Conservation (phyloP, 2,888 invertebrate genomes). For the Pseudanteris insignis region DNA sequence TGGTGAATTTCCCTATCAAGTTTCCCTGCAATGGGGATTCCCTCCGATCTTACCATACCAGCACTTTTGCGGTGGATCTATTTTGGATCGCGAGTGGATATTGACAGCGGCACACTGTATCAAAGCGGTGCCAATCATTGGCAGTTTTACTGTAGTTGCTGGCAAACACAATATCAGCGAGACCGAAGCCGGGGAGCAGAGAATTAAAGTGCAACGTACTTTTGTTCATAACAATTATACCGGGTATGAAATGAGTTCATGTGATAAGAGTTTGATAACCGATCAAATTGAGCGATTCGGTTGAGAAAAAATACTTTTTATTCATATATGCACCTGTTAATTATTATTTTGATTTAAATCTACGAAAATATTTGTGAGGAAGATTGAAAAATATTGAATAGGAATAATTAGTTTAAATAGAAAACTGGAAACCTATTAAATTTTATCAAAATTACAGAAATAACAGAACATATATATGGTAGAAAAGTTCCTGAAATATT, state of each 20-base stretch:
- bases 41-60: slow-evolving; percentile 40
- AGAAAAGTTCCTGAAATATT: too few species aligned
- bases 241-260: slow-evolving; percentile 49
- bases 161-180: slow-evolving; percentile 47
- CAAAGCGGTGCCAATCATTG: slow-evolving; percentile 64
- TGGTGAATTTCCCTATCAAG: slow-evolving; percentile 67
- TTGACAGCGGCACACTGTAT: slow-evolving; percentile 63
- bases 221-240: slow-evolving; percentile 59
- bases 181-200: slow-evolving; percentile 60
- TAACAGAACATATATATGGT: too few species aligned
- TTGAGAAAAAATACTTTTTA: too few species aligned
- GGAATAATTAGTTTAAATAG: too few species aligned
- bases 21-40: slow-evolving; percentile 63
- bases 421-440: too few species aligned
- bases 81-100: slow-evolving; percentile 62
- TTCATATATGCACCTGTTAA: too few species aligned
- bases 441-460: too few species aligned
- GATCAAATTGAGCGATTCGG: too few species aligned
- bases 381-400: too few species aligned
- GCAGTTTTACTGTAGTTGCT: slow-evolving; percentile 57
- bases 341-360: too few species aligned
- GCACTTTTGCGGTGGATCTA: slow-evolving; percentile 64
- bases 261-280: too few species aligned
- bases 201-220: slow-evolving; percentile 52
- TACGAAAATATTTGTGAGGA: too few species aligned